phyloP scores from a whole-genome alignment of 2,113 vertebrate genomes.

The Lepisosteus osseus region DNA sequence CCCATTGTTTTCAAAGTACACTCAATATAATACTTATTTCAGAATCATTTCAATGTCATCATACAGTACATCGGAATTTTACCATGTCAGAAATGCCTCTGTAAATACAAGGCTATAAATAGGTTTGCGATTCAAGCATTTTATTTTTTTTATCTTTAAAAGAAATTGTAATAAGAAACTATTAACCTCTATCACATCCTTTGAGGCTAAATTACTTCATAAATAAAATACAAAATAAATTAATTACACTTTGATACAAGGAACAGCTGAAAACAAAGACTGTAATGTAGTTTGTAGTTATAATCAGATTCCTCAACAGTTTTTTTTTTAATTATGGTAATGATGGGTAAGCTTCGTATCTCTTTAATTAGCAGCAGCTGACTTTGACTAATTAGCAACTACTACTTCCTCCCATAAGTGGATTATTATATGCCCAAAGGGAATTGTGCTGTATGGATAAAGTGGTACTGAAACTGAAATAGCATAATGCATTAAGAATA shows the following conservation, averaged over 20 bases:
- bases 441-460: conserved; percentile 21
- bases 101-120: too few species aligned
- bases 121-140: too few species aligned
- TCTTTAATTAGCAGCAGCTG: conserved; percentile 35
- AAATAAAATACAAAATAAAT: conserved; percentile 24
- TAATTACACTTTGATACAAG: not conserved
- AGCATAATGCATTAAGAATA: conserved; percentile 11
- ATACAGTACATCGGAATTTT: too few species aligned
- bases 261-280: not conserved
- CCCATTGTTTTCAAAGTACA: too few species aligned
- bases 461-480: not conserved
- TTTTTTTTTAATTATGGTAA: conserved; percentile 44
- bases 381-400: conserved; percentile 53
- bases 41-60: too few species aligned
- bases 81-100: too few species aligned
- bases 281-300: not conserved
- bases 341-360: conserved; percentile 42
- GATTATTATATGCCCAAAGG: conserved; percentile 37
- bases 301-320: conserved; percentile 2
- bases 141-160: not conserved
- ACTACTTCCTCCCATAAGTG: conserved; percentile 44
- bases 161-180: not conserved
- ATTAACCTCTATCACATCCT: conserved; percentile 14
- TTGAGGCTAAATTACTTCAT: conserved; percentile 21
- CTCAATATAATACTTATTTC: too few species aligned